Evolutionary conservation across 2,113 vertebrate species (phyloP).

Genomic region (Prochilodus magdalenae): DNA sequence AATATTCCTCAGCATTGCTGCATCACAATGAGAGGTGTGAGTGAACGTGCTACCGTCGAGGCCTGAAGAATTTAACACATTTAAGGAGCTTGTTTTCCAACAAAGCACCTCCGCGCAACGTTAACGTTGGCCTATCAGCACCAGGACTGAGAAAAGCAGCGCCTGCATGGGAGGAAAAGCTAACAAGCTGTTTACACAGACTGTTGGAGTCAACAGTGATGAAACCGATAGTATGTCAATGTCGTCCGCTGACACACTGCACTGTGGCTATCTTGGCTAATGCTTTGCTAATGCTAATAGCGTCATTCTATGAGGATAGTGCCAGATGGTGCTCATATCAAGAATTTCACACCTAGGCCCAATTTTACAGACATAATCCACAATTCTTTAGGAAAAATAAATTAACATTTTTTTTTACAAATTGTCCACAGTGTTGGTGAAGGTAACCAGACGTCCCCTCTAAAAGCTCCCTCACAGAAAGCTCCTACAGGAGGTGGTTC

Average conservation of each 20-base stretch:
- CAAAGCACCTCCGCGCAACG: slow-evolving; percentile 50
- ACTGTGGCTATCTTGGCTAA: not conserved
- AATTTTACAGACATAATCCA: no score
- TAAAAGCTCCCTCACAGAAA: no score
- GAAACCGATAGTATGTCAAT: not conserved
- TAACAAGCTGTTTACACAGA: slow-evolving; percentile 38
- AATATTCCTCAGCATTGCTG: slow-evolving; percentile 50
- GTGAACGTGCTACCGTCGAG: slow-evolving; percentile 29
- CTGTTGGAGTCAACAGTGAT: slow-evolving; percentile 18
- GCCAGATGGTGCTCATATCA: no score
- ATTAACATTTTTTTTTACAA: no score
- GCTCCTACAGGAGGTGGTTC: no score
- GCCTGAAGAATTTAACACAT: slow-evolving; percentile 59
- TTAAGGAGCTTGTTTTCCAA: slow-evolving; percentile 56
- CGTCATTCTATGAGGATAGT: no score
- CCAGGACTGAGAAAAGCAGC: slow-evolving; percentile 5
- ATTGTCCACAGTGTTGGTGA: no score
- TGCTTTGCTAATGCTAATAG: no score
- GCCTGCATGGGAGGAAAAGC: slow-evolving; percentile 26
- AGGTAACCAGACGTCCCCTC: no score
- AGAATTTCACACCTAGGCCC: no score
- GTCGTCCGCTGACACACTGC: not conserved
- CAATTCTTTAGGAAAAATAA: no score
- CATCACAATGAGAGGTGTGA: slow-evolving; percentile 60
- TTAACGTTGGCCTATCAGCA: slow-evolving; percentile 32